Conservation (phyloP, 37 sponge, comb jelly and placozoan species). For the Hormiphora californensis region DNA sequence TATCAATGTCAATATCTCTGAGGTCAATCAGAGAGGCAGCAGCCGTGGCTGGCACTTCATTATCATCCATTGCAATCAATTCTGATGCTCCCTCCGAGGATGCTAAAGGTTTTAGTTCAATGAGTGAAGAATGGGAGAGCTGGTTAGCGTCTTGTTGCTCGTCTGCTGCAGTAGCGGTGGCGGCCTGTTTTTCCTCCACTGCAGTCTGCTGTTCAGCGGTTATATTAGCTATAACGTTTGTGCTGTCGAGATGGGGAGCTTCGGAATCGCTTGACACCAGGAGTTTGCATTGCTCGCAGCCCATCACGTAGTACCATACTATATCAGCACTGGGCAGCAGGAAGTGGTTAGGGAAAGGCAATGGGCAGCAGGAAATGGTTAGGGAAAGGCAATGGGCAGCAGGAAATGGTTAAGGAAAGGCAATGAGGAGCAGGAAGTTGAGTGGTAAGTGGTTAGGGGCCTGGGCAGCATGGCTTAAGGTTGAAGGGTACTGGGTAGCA, state of each 20-base stretch:
- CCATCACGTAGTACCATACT: too few relatives aligned
- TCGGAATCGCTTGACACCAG: conserved; percentile 17
- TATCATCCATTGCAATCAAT: background rate
- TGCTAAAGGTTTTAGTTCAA: conserved; percentile 24
- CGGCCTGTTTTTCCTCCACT: background rate
- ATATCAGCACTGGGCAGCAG: too few relatives aligned
- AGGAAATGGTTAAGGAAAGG: too few relatives aligned
- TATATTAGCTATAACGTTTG: conserved; percentile 51
- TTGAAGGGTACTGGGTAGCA: too few relatives aligned
- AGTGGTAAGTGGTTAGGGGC: too few relatives aligned
- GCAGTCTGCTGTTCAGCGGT: conserved; percentile 11
- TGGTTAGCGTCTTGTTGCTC: background rate
- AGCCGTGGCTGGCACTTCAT: background rate
- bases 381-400: too few relatives aligned
- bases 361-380: too few relatives aligned
- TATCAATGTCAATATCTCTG: conserved; percentile 16
- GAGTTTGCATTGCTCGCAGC: conserved; percentile 56
- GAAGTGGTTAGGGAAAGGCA: too few relatives aligned
- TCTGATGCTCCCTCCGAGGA: conserved; percentile 1
- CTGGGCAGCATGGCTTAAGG: too few relatives aligned
- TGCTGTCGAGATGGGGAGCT: too few relatives aligned
- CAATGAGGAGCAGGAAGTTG: too few relatives aligned
- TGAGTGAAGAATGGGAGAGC: background rate
- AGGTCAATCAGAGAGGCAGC: conserved; percentile 7
- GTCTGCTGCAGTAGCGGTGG: background rate